Conservation (phyloP, 2,888 invertebrate species). For the Patella pellucida region DNA sequence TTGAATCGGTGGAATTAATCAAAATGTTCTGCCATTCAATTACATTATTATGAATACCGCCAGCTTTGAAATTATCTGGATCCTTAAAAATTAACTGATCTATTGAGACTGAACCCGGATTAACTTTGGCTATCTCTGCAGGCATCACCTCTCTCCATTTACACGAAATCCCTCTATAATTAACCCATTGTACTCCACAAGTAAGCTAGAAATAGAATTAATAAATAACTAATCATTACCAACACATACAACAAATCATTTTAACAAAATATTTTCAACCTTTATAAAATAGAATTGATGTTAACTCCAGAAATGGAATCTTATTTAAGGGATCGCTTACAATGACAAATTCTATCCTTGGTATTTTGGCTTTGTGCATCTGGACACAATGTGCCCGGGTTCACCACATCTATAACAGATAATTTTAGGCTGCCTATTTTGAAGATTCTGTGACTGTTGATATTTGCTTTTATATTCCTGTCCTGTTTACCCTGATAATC, state of each 20-base stretch:
- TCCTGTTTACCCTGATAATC: too few relatives aligned
- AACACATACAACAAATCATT: too few relatives aligned
- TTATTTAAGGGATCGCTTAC: too few relatives aligned
- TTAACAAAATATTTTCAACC: too few relatives aligned
- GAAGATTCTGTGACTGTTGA: too few relatives aligned
- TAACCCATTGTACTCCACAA: not conserved
- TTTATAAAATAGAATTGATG: too few relatives aligned
- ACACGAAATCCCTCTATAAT: not conserved
- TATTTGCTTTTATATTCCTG: too few relatives aligned
- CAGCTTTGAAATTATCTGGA: not conserved
- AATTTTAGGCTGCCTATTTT: too few relatives aligned
- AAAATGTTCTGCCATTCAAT: not conserved
- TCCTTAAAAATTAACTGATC: not conserved
- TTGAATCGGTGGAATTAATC: not conserved
- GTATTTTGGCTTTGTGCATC: not conserved
- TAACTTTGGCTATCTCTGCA: not conserved
- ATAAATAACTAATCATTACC: too few relatives aligned
- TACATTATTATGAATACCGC: not conserved
- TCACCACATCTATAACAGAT: too few relatives aligned
- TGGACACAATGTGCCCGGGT: not conserved
- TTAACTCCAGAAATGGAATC: too few relatives aligned
- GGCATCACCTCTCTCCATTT: not conserved
- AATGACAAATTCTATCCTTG: too few relatives aligned
- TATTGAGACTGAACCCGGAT: not conserved
- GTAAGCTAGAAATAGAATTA: not conserved